Evolutionary conservation across 1,140 invertebrate genomes (phyloP).

Genomic region (Microvelia longipes): DNA sequence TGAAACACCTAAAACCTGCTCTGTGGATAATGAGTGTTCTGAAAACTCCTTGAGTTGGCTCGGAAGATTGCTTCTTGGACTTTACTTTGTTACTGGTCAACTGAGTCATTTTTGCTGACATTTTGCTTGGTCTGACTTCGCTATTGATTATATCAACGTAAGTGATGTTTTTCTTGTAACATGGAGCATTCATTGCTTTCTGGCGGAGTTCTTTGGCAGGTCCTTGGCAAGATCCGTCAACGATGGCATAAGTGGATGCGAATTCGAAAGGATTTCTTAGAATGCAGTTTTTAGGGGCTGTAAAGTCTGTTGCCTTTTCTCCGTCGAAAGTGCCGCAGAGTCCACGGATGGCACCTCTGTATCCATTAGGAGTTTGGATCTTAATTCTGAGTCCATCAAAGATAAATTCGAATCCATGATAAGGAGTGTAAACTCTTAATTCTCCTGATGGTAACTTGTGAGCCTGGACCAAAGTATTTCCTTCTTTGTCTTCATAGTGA

Average conservation of each 20-base stretch:
- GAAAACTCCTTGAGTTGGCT: not conserved
- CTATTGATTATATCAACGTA: not conserved
- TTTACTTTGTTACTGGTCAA: not conserved
- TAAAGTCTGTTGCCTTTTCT: not conserved
- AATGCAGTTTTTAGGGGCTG: not conserved
- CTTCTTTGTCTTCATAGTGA: constrained; percentile 22
- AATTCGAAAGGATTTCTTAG: not conserved
- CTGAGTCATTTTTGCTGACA: not conserved
- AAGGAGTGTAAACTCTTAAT: constrained; percentile 32
- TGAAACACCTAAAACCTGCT: not conserved
- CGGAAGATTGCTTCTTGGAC: not conserved
- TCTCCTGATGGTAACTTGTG: constrained; percentile 31
- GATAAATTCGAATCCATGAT: constrained; percentile 33
- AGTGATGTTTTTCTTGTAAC: not conserved
- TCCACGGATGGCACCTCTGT: not conserved
- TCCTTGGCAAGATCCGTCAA: not conserved
- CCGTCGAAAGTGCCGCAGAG: not conserved
- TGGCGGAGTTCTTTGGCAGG: not conserved
- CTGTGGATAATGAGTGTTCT: not conserved
- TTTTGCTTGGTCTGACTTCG: not conserved
- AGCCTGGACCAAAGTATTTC: constrained; percentile 32
- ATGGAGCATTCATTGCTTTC: not conserved
- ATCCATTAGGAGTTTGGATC: constrained; percentile 24
- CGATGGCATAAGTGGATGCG: not conserved
- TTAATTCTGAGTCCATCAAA: constrained; percentile 39